Conservation (phyloP, 2,113 vertebrate species). For the Trachemys scripta region DNA sequence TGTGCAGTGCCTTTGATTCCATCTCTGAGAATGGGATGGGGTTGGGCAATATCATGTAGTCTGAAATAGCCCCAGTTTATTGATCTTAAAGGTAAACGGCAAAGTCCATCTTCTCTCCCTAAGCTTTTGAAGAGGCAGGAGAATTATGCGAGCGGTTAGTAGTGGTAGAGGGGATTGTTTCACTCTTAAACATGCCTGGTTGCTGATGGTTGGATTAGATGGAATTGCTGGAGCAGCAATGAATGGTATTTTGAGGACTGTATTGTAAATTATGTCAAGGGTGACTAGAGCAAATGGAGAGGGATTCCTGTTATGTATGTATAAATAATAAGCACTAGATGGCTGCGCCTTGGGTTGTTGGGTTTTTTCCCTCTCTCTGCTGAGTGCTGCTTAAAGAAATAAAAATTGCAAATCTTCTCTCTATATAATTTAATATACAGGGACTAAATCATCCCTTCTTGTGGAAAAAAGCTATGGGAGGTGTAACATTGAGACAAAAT, state of each 20-base stretch:
- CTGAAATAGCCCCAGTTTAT: not conserved
- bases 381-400: constrained; percentile 1
- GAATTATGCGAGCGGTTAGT: not conserved
- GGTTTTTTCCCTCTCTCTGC: not conserved
- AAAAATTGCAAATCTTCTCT: constrained; percentile 5
- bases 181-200: not conserved
- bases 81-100: not conserved
- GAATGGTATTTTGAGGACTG: not conserved
- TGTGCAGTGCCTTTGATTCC: not conserved
- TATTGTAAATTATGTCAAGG: not conserved
- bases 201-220: not conserved
- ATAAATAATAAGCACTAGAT: not conserved
- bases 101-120: not conserved
- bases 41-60: not conserved
- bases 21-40: not conserved
- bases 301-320: not conserved
- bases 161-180: not conserved
- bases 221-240: not conserved
- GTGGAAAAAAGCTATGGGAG: not conserved
- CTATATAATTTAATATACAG: not conserved
- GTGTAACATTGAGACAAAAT: not conserved
- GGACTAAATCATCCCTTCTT: not conserved
- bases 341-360: not conserved
- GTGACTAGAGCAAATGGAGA: not conserved
- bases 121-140: not conserved